Evolutionary conservation across 1,140 invertebrate species (phyloP), one percentile per base, ranked within the genome.

Genomic region (Drosophila suzukii): DNA sequence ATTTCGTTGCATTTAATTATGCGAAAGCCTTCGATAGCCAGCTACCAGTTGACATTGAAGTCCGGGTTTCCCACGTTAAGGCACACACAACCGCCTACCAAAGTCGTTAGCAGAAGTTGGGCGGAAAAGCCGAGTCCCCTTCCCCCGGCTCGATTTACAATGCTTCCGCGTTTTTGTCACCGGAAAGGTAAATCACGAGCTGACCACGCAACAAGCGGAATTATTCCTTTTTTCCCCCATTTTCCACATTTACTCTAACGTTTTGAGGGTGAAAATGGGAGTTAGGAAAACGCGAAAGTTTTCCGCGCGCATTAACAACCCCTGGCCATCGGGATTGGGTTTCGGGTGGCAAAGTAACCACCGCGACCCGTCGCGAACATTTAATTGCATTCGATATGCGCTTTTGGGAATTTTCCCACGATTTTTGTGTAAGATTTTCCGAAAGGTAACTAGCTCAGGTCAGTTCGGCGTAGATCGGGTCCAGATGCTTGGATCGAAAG

Each of bases 331-430:
- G 20, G 44, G 47, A 51, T 62, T 65, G 60, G 75, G 59, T 68
- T 46, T 68, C 65, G 70, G 49, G 75, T 50, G 67, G 80, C 75
- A 54, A 78, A 78, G 65, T 70, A 78, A 73, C 57, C 61, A 61
- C 51, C 66, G 68, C 68, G 68, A 71, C 44, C 50, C 65, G 76
- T 72, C 84, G 83, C 84, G 84, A 62, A 60, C 65, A 39, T 88
- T 86, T 88, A 89, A 88, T 88, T 80, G 83, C 83, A 88, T 88
- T 88, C 83, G 83, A 88, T 88, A 89, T 83, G 83, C 83, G 83
- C 76, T 88, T 88, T 80, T 80, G 84, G 80, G 84, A 80, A 88
- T 89, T 77, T 85, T 88, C 83, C 83, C 83, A 88, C 83, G 83
- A 88, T 89, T 88, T 88, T 82, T 75, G 78, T 81, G 63, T 47